phyloP scores from a whole-genome alignment of 2,797 vertebrate genomes.

The Sphenopsis melanotis region DNA sequence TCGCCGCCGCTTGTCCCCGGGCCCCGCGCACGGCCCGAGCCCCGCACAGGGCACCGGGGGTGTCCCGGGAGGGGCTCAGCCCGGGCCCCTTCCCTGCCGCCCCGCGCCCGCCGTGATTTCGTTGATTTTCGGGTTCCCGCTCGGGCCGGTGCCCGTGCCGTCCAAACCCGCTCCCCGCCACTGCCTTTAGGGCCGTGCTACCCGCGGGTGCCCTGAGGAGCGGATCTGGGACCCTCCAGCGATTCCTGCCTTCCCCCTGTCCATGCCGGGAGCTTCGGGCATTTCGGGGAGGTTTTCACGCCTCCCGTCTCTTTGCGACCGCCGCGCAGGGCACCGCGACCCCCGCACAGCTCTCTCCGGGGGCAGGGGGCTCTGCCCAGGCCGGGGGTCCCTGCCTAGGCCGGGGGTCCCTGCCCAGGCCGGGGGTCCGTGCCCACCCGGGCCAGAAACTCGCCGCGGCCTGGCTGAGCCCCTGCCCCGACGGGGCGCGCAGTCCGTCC shows the following conservation, averaged over 20 bases:
- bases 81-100: neutral
- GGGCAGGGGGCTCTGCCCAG: neutral
- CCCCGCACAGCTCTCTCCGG: neutral
- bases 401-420: neutral
- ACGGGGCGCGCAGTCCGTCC: neutral
- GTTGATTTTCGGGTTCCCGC: neutral
- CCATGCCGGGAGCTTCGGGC: neutral
- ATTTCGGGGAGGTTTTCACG: neutral
- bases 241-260: rapidly evolving
- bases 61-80: neutral
- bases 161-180: neutral
- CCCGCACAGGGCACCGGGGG: neutral
- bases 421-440: neutral
- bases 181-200: no score
- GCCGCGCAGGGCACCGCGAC: neutral
- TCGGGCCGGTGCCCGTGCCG: neutral
- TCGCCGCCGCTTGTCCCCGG: neutral
- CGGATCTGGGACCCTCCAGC: neutral
- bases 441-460: neutral
- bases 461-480: neutral
- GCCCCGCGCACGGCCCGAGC: neutral
- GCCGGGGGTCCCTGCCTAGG: neutral
- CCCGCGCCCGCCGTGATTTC: neutral
- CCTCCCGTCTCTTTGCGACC: rapidly evolving
- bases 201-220: neutral